A percentile compares a stretch with the other conserved stretches of the same genome.
Conservation (phyloP, 2,888 invertebrate species). For the Philonicus albiceps region DNA sequence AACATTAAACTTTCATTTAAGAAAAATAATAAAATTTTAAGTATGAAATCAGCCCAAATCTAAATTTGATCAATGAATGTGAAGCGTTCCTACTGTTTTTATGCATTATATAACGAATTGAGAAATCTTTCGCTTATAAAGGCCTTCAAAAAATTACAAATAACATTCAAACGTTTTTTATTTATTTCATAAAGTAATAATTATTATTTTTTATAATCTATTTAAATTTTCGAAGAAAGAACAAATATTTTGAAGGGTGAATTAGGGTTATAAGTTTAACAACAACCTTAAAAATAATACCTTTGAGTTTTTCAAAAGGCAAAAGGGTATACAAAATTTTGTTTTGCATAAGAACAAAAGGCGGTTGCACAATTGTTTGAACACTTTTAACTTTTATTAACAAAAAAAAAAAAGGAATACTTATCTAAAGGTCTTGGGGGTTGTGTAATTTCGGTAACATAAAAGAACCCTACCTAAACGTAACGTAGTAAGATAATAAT, state of each 20-base stretch:
- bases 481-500: neutral
- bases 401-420: neutral
- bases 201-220: neutral
- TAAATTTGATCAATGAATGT: neutral
- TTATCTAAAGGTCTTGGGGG: neutral
- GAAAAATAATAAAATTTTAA: neutral
- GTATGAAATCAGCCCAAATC: neutral
- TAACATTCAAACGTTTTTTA: too few species aligned
- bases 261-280: neutral
- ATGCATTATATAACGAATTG: neutral
- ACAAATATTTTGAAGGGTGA: neutral
- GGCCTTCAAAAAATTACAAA: too few species aligned
- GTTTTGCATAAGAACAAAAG: neutral
- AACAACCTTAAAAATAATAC: neutral
- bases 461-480: too few species aligned
- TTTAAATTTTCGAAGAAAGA: neutral
- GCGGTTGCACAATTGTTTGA: neutral
- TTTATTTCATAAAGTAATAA: neutral
- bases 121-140: too few species aligned
- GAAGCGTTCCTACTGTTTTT: neutral
- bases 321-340: neutral
- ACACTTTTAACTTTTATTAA: neutral
- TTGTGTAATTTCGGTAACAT: neutral
- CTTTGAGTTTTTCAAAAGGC: neutral
- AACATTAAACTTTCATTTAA: neutral